Evolutionary conservation across 2,888 invertebrate genomes (phyloP), one percentile per base, ranked within the genome.

Genomic region (Hemistola chrysoprasaria): DNA sequence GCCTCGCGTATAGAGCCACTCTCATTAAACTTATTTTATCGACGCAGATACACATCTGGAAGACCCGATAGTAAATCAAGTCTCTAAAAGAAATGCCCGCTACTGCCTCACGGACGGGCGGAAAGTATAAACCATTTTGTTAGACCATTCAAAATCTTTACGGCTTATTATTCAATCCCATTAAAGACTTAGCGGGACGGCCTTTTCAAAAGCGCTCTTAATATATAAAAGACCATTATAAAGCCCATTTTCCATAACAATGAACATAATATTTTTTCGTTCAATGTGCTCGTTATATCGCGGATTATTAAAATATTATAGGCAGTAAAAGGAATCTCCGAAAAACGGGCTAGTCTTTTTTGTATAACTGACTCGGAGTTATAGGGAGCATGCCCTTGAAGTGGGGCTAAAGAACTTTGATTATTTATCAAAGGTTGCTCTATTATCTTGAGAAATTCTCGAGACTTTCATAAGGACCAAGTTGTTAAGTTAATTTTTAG

Each of bases 1-100:
- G 83, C 77, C 84, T 72, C 77, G 77, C 82, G 82, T 83, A 83
- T 75, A 78, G 78, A 71, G 61, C 71, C 64, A 70, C 67, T 65
- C 81, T 82, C 81, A 83, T 87, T 86, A 84, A 82, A 79, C 74
- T 78, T 79, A 83, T 78, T 87, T 87, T 87, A 87, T 86, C 79
- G 84, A 76, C 78, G 65, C 74, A 71, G 71, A 79, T 76, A 71
- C 73, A 73, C 71, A 77, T 75, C 80, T 76, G 74, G 76, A 68
- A 71, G 46, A 66, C 65, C 65, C 60, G 62, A 78, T 72, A 76
- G 74, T 85, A 82, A 81, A 83, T 80, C 82, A 78, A 69, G 63
- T 57, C 66, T 73, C 70, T 69, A 63, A 78, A 72, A 64, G 69
- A 73, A 73, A 64, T 61, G 64, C 58, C 59, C 72, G 70, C 69